Evolutionary conservation across 2,113 vertebrate genomes (phyloP).

Genomic region (Cepphus grylle): DNA sequence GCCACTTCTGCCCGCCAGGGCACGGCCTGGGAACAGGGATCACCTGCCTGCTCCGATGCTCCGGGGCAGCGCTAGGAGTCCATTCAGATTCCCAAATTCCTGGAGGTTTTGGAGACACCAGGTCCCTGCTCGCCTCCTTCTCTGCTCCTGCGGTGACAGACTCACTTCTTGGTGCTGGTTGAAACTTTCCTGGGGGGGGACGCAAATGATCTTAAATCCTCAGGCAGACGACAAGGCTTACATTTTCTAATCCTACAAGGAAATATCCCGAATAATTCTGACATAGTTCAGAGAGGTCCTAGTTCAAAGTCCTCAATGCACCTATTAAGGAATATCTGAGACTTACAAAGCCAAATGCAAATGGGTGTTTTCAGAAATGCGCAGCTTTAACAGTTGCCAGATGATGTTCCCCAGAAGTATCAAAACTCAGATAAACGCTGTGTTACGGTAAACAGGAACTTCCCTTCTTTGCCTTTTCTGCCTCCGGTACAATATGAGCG

Average conservation of each 20-base stretch:
- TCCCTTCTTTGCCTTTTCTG: background rate
- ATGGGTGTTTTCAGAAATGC: rapidly evolving
- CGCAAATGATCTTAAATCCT: background rate
- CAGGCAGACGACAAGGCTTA: background rate
- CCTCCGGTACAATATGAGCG: background rate
- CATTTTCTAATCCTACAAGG: background rate
- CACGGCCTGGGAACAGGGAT: background rate
- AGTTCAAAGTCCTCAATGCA: background rate
- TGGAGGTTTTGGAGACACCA: background rate
- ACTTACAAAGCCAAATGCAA: background rate
- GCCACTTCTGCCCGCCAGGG: background rate
- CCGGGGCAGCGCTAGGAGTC: rapidly evolving
- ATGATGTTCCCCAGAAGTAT: background rate
- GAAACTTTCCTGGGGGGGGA: background rate
- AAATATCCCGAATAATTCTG: background rate
- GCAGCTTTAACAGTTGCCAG: background rate
- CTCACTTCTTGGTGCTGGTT: background rate
- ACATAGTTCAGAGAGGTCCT: background rate
- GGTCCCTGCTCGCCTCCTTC: background rate
- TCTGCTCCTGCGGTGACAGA: background rate
- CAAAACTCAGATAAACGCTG: background rate
- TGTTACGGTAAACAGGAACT: background rate
- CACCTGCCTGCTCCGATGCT: background rate
- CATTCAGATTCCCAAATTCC: background rate
- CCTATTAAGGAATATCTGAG: background rate